Conservation (phyloP, 1,140 invertebrate genomes). For the Drosophila busckii region DNA sequence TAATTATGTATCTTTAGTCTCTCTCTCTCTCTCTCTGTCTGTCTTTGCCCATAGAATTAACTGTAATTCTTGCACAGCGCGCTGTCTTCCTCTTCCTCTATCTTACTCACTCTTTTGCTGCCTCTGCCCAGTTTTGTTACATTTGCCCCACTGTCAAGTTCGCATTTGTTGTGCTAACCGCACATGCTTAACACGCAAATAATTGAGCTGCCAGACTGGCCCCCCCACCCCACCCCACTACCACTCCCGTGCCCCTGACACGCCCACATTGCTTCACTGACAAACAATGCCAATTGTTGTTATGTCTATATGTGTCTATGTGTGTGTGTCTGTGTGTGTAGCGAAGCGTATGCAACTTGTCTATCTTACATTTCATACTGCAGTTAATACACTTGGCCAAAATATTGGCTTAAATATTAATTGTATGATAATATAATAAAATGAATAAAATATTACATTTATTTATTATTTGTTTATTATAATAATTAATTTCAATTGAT, state of each 20-base stretch:
- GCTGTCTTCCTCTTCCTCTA: background rate
- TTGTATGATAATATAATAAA: too few species aligned
- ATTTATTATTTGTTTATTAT: too few species aligned
- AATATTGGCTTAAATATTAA: too few species aligned
- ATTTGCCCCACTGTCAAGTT: slow-evolving; percentile 1
- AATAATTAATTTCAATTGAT: too few species aligned
- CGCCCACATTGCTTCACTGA: slow-evolving; percentile 1
- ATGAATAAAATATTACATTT: too few species aligned
- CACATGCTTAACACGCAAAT: slow-evolving; percentile 49
- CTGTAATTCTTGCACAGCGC: background rate
- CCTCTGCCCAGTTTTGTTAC: slow-evolving; percentile 3
- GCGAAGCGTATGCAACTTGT: slow-evolving; percentile 30
- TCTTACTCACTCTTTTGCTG: slow-evolving; percentile 13
- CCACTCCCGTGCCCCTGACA: background rate
- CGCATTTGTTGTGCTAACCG: slow-evolving; percentile 56
- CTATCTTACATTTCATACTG: too few species aligned
- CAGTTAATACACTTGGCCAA: too few species aligned
- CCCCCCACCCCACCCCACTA: background rate
- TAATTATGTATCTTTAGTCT: slow-evolving; percentile 42
- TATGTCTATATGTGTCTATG: too few species aligned
- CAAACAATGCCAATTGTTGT: slow-evolving; percentile 55
- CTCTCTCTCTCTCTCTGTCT: background rate
- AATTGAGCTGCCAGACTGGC: slow-evolving; percentile 34
- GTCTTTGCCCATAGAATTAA: too few species aligned
- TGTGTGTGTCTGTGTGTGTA: slow-evolving; percentile 12